Evolutionary conservation across 64 coral and sea anemone genomes (phyloP).

Genomic region (Stylophora pistillata): DNA sequence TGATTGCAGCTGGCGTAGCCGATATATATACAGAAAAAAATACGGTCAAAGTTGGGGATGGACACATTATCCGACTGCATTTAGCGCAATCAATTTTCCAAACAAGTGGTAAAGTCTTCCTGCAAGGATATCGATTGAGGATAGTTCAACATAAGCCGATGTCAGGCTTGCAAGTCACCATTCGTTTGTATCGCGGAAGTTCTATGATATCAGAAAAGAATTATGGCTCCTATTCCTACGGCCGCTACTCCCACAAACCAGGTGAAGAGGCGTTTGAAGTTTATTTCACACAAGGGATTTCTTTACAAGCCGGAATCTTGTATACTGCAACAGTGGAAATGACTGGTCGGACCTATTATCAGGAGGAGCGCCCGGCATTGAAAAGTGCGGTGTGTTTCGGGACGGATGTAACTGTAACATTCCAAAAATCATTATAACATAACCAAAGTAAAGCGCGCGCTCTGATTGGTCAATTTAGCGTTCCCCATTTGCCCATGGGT

Average conservation of each 20-base stretch:
- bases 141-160: not conserved
- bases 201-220: slow-evolving; percentile 25
- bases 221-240: no score
- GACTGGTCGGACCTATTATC: no score
- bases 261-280: slow-evolving; percentile 2
- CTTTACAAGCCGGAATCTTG: not conserved
- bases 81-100: slow-evolving; percentile 38
- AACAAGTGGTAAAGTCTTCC: slow-evolving; percentile 17
- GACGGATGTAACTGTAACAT: no score
- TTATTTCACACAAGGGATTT: not conserved
- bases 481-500: no score
- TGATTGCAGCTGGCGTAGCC: slow-evolving; percentile 47
- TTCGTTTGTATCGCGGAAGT: slow-evolving; percentile 18
- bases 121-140: slow-evolving; percentile 37
- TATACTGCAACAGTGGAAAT: not conserved
- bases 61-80: not conserved
- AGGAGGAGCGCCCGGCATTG: no score
- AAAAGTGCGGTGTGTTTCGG: no score
- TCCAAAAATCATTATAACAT: no score
- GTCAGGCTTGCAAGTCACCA: not conserved
- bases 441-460: no score
- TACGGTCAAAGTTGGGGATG: not conserved
- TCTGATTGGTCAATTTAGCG: no score
- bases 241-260: not conserved
- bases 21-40: not conserved